phyloP scores from a whole-genome alignment of 2,888 invertebrate species.

The Parnassius mnemosyne region DNA sequence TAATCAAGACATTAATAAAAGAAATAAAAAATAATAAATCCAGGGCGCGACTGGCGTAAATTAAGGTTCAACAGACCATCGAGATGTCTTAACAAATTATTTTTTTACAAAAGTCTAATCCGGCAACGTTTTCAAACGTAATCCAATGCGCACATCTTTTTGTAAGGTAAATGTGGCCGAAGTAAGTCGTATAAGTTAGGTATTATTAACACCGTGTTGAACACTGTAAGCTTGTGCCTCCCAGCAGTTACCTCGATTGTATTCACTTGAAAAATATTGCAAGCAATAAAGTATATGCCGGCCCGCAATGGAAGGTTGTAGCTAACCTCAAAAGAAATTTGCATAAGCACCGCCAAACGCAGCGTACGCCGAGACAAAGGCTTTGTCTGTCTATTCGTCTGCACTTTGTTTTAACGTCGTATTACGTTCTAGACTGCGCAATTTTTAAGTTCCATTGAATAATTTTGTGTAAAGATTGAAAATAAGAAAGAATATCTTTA shows the following conservation, averaged over 20 bases:
- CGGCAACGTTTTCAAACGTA: too few species aligned
- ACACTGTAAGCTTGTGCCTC: conserved; percentile 22
- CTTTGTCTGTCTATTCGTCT: conserved; percentile 71
- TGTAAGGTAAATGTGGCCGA: conserved; percentile 5
- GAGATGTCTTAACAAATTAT: too few species aligned
- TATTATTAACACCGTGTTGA: conserved; percentile 9
- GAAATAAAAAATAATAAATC: too few species aligned
- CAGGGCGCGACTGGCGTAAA: too few species aligned
- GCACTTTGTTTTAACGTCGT: conserved; percentile 42
- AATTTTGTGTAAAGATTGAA: too few species aligned
- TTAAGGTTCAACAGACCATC: too few species aligned
- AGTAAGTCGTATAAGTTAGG: conserved; percentile 4
- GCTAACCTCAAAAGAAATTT: conserved; percentile 71
- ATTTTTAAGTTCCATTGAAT: conserved; percentile 35
- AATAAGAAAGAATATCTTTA: too few species aligned
- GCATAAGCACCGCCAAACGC: conserved; percentile 72
- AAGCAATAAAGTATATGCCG: conserved; percentile 59
- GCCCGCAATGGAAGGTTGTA: conserved; percentile 56
- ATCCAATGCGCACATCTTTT: too few species aligned
- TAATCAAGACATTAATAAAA: too few species aligned
- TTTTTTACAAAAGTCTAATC: too few species aligned
- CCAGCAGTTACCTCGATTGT: conserved; percentile 27
- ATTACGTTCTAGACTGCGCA: conserved; percentile 38
- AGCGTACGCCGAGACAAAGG: conserved; percentile 66
- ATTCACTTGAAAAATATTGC: conserved; percentile 44